Conservation (phyloP, 2,113 vertebrate genomes). For the Larimichthys crocea region DNA sequence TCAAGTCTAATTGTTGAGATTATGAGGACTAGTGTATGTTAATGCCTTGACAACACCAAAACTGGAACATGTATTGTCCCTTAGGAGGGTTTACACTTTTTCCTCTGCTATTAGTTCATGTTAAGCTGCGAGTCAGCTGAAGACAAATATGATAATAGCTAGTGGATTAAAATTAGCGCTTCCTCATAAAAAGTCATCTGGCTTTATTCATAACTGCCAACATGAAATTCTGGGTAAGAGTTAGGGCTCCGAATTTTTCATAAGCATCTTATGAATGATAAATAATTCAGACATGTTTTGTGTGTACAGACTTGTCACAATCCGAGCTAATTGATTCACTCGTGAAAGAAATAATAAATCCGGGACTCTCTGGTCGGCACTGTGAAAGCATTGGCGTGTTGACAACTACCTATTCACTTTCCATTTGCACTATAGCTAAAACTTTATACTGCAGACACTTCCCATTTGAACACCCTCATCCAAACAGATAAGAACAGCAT, state of each 20-base stretch:
- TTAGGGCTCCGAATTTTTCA: conserved; percentile 8
- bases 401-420: conserved; percentile 39
- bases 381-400: conserved; percentile 7
- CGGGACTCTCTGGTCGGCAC: background rate
- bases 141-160: conserved; percentile 71
- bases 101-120: conserved; percentile 60
- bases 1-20: conserved; percentile 75
- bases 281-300: conserved; percentile 34
- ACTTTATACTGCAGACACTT: conserved; percentile 44
- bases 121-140: conserved; percentile 63
- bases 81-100: conserved; percentile 66
- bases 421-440: conserved; percentile 38
- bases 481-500: conserved; percentile 64
- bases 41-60: conserved; percentile 70
- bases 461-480: conserved; percentile 57
- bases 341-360: conserved; percentile 18
- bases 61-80: conserved; percentile 68
- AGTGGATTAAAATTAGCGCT: conserved; percentile 53
- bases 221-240: conserved; percentile 45
- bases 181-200: conserved; percentile 47
- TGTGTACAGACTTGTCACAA: conserved; percentile 5
- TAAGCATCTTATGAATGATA: conserved; percentile 27
- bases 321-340: conserved; percentile 24
- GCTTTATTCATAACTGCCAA: conserved; percentile 47
- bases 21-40: conserved; percentile 69